phyloP scores from a whole-genome alignment of 2,888 invertebrate species.

The Argyresthia albistria region DNA sequence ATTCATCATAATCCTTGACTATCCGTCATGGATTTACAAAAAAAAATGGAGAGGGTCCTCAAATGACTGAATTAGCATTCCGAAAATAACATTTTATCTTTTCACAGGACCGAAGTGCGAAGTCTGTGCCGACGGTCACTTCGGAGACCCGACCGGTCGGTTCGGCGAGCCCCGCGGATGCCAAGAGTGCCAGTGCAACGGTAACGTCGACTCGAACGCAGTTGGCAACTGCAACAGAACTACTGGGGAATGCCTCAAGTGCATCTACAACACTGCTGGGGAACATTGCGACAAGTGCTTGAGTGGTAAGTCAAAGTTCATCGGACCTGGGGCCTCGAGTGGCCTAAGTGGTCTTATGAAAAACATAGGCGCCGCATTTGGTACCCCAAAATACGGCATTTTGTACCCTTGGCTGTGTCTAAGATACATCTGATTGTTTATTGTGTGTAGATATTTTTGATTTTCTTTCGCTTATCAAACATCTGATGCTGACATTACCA shows the following conservation, averaged over 20 bases:
- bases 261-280: constrained; percentile 96
- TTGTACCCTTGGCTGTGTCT: no score
- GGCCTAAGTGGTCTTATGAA: no score
- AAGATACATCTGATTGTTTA: no score
- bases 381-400: no score
- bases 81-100: neutral
- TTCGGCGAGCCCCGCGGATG: constrained; percentile 80
- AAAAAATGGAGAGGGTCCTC: no score
- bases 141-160: constrained; percentile 88
- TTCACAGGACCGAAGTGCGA: constrained; percentile 83
- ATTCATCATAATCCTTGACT: no score
- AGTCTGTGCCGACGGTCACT: constrained; percentile 95
- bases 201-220: constrained; percentile 94
- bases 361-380: no score
- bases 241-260: constrained; percentile 96
- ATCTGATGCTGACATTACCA: no score
- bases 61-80: neutral
- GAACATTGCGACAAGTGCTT: constrained; percentile 93
- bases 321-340: no score
- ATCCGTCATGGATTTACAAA: constrained; percentile 2
- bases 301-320: constrained; percentile 72
- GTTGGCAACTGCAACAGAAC: constrained; percentile 98
- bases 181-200: constrained; percentile 91
- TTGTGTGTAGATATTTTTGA: no score
- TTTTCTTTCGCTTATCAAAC: no score